phyloP scores from a whole-genome alignment of 2,797 vertebrate genomes.

The Pseudocheirus occidentalis region DNA sequence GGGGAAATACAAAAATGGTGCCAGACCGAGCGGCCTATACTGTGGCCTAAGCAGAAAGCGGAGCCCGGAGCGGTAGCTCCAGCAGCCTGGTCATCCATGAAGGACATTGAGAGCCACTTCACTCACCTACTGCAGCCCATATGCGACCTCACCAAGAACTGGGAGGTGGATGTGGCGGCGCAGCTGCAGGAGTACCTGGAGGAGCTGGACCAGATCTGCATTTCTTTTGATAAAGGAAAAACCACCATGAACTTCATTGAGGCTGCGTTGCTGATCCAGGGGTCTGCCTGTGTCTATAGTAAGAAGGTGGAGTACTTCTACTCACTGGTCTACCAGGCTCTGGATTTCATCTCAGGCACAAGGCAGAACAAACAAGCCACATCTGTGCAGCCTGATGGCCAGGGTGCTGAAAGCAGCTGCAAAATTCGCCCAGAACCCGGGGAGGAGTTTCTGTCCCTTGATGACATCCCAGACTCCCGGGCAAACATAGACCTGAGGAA shows the following conservation, averaged over 20 bases:
- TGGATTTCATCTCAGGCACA: conserved; percentile 92
- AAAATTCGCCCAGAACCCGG: conserved; percentile 52
- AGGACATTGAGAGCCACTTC: conserved; percentile 89
- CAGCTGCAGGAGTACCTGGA: conserved; percentile 95
- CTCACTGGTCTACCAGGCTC: conserved; percentile 91
- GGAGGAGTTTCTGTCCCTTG: conserved; percentile 86
- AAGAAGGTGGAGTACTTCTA: conserved; percentile 96
- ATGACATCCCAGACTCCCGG: conserved; percentile 80
- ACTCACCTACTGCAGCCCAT: conserved; percentile 94
- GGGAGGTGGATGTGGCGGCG: conserved; percentile 94
- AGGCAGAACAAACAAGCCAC: conserved; percentile 85
- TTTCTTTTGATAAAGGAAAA: conserved; percentile 93
- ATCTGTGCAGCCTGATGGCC: conserved; percentile 71
- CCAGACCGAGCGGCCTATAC: conserved; percentile 18
- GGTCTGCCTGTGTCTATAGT: conserved; percentile 94
- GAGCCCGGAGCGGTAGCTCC: neutral
- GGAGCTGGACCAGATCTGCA: conserved; percentile 94
- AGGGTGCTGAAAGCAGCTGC: conserved; percentile 51
- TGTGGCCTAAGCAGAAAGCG: conserved; percentile 35
- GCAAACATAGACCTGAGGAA: conserved; percentile 79
- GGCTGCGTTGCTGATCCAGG: conserved; percentile 94
- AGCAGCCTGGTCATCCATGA: conserved; percentile 81
- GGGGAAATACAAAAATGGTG: conserved; percentile 78
- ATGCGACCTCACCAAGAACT: conserved; percentile 94
- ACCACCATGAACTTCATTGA: conserved; percentile 95